Evolutionary conservation across 2,797 vertebrate genomes (phyloP).

Genomic region (Oreortyx pictus): DNA sequence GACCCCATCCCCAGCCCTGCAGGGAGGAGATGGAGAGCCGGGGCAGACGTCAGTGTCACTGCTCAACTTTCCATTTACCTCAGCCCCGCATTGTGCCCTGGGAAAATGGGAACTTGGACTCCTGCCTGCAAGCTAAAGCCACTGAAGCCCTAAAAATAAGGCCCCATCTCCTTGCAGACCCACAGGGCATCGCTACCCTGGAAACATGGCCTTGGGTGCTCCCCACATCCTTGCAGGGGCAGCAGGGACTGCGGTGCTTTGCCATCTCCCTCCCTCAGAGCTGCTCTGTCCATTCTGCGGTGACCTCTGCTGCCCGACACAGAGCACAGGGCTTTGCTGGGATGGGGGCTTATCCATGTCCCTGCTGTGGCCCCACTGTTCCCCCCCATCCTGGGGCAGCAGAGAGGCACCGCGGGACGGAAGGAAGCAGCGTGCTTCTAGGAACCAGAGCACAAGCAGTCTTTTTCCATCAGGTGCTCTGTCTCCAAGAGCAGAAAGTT

Average conservation of each 20-base stretch:
- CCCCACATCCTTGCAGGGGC: not conserved
- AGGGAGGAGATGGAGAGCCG: not conserved
- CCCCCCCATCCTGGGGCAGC: fast-evolving
- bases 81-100: not conserved
- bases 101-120: not conserved
- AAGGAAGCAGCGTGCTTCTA: constrained; percentile 41
- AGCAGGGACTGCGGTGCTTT: no score
- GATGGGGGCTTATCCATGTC: not conserved
- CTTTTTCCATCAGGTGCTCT: constrained; percentile 72
- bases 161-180: not conserved
- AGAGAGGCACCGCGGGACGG: not conserved
- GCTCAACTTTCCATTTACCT: not conserved
- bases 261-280: fast-evolving
- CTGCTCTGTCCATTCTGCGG: not conserved
- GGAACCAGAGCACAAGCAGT: not conserved
- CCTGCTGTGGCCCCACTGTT: fast-evolving
- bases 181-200: not conserved
- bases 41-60: not conserved
- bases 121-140: not conserved
- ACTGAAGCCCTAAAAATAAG: constrained; percentile 19
- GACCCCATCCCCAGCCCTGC: fast-evolving
- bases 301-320: not conserved
- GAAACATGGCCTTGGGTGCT: not conserved
- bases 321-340: not conserved
- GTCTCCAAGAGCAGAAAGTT: constrained; percentile 46